Base-by-base conservation (phyloP, 2,797 vertebrate genomes). In the Rhyacichthys aspro region DNA sequence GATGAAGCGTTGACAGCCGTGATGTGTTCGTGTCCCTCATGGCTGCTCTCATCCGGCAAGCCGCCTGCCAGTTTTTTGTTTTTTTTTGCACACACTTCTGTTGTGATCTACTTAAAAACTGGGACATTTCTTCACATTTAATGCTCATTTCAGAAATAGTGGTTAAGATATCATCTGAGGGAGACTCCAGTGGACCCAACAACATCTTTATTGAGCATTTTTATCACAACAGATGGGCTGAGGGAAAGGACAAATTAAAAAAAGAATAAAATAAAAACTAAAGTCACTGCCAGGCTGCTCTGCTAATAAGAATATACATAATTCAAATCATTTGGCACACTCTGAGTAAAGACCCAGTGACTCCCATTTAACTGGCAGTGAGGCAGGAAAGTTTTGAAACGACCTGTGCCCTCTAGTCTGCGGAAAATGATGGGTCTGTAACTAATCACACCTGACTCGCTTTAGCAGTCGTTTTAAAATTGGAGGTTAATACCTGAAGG, bases 61-160 rank as follows among this genome's bases (percentile, higher is more conserved):
- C 70, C 58, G 68, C 12, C 80, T 79, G 79, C 71, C 78, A 76
- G 49, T 55, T 72, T 69, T 63, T 57, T 59, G 17, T 52, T 8
- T 50, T 12, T 11, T 18, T 50, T 3, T 28, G 23, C 74, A 67
- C 62, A 73, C 71, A 48, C 68, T 61, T 67, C 44, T 59, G 43
- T 77, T 82, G 47, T 82, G 64, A 79, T 83, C 78, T 67, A 71
- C 76, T 83, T 78, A 74, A 58, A 80, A 87, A 72, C 78, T 79
- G 64, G 84, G 72, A 56, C 74, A 63, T 67, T 69, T 76, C 43
- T 74, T 72, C 57, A 69, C 77, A 63, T 76, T 81, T 70, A 72
- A 70, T 64, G 59, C 42, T 56, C 38, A 66, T 72, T 79, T 83
- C 63, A 70, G 55, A 70, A 58, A 63, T 15, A 47, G 19, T 37